A percentile compares a stretch with the other conserved stretches of the same genome.
These are phyloP conservation scores for Pachypanchax playfairii DNA, from an alignment of 2,113 vertebrate species.

Conservation along the genomic window DNA sequence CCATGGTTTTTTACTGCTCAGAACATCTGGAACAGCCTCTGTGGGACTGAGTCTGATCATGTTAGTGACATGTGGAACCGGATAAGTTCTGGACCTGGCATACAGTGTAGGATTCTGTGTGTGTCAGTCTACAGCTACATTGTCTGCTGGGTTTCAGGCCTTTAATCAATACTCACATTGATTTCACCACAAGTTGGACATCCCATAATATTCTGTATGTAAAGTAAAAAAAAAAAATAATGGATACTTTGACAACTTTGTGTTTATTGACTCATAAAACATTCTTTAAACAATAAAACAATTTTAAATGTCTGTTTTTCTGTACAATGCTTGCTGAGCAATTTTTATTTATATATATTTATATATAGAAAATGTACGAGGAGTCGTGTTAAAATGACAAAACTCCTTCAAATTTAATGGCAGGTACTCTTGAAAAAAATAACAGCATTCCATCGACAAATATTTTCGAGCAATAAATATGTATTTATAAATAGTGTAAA, in stretches of 20 bases:
- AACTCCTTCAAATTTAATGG: conserved; percentile 99
- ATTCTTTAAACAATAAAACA: conserved; percentile 99
- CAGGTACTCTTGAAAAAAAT: conserved; percentile 99
- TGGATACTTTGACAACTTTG: conserved; percentile 77
- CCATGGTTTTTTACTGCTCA: not conserved
- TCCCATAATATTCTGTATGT: not conserved
- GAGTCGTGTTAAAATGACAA: conserved; percentile 99
- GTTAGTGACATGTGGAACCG: not conserved
- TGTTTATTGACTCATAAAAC: conserved; percentile 93
- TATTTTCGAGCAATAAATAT: conserved; percentile 99
- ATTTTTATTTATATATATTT: conserved; percentile 92
- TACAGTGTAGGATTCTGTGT: conserved; percentile 99
- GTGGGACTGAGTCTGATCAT: too few species aligned
- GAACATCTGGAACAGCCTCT: too few species aligned
- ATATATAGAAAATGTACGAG: conserved; percentile 99
- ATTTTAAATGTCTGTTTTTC: conserved; percentile 96
- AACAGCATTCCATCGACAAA: conserved; percentile 99
- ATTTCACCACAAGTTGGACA: not conserved
- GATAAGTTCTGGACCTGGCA: conserved; percentile 90
- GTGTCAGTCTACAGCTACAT: conserved; percentile 98
- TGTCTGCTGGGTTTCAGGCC: conserved; percentile 99
- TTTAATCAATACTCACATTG: conserved; percentile 60
- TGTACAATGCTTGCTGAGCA: conserved; percentile 99
- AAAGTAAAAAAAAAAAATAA: not conserved
- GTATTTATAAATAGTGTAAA: conserved; percentile 99